These are phyloP conservation scores for Chionis minor DNA, from an alignment of 2,113 vertebrate species.

Conservation along the genomic window DNA sequence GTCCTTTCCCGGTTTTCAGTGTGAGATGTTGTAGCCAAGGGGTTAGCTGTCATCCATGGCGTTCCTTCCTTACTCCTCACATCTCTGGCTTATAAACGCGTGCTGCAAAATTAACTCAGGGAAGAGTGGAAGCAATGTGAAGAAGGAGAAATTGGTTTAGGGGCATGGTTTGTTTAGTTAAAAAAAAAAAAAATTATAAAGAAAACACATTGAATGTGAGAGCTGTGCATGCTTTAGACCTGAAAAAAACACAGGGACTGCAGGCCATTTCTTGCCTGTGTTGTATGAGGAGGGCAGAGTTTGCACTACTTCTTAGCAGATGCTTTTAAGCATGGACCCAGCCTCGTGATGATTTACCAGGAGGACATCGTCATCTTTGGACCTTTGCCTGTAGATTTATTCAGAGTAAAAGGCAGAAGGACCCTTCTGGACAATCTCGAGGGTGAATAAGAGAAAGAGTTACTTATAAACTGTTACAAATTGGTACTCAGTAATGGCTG, in stretches of 20 bases:
- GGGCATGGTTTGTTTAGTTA: conserved; percentile 60
- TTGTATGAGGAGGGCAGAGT: conserved; percentile 49
- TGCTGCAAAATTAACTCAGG: conserved; percentile 62
- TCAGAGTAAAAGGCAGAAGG: conserved; percentile 52
- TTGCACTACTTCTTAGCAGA: conserved; percentile 16
- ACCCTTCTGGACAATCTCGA: conserved; percentile 63
- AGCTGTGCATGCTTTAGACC: not conserved
- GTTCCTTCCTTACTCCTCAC: conserved; percentile 55
- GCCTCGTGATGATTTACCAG: conserved; percentile 21
- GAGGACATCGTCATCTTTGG: conserved; percentile 49
- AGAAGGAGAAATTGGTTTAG: conserved; percentile 61
- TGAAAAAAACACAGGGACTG: conserved; percentile 44
- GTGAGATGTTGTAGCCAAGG: conserved; percentile 51
- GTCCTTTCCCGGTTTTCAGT: conserved; percentile 12
- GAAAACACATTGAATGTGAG: not conserved
- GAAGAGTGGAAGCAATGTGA: conserved; percentile 45
- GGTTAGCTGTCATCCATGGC: conserved; percentile 59
- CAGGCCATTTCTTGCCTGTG: conserved; percentile 56
- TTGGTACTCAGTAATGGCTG: conserved; percentile 69
- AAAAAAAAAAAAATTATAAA: not conserved
- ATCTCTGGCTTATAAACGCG: conserved; percentile 64
- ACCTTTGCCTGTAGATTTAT: conserved; percentile 71
- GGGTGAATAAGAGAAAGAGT: conserved; percentile 59
- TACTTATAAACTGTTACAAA: conserved; percentile 74
- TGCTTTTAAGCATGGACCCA: conserved; percentile 35